Evolutionary conservation across 2,797 vertebrate genomes (phyloP), one percentile per base, ranked within the genome.

Genomic region (Manis pentadactyla): DNA sequence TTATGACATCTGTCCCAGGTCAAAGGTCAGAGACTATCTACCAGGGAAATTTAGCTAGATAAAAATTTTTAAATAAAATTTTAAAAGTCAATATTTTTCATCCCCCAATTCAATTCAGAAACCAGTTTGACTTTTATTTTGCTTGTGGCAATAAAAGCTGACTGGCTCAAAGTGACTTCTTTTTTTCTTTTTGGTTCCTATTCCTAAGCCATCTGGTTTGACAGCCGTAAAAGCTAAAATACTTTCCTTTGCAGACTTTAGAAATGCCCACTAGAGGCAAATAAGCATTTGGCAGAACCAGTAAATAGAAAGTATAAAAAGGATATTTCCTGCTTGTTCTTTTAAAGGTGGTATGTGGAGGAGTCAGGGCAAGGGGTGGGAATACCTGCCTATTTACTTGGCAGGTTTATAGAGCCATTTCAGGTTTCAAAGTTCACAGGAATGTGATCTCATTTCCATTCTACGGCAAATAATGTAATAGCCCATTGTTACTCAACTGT

Each of bases 211-310:
- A 87, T 91, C 91, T 97, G 94, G 57, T 69, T 87, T 93, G 89
- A 96, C 84, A 92, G 79, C 17, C 39, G 13, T 87, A 87, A 85
- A 63, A 87, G 57, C 34, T 96, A 86, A 96, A 96, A 94, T 87
- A 82, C 66, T 95, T 95, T 90, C 25, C 29, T 46, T 74, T 87
- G 34, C 31, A 74, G 73, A 82, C 86, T 95, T 95, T 71, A 96
- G 83, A 97, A 95, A 96, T 94, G 82, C n/a, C 91, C 96, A 89
- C 77, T 90, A 90, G 94, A 96, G 95, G 75, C 83, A 96, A 96
- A 95, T 88, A 94, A 97, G 87, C 64, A 53, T 84, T 96, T 87
- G 79, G 64, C 55, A 94, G 85, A 90, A 64, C 31, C 61, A 95
- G 66, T 94, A 95, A 97, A 88, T 90, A 71, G 27, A 75, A 88